Evolutionary conservation across 2,888 invertebrate species (phyloP).

Genomic region (Seira ritae): DNA sequence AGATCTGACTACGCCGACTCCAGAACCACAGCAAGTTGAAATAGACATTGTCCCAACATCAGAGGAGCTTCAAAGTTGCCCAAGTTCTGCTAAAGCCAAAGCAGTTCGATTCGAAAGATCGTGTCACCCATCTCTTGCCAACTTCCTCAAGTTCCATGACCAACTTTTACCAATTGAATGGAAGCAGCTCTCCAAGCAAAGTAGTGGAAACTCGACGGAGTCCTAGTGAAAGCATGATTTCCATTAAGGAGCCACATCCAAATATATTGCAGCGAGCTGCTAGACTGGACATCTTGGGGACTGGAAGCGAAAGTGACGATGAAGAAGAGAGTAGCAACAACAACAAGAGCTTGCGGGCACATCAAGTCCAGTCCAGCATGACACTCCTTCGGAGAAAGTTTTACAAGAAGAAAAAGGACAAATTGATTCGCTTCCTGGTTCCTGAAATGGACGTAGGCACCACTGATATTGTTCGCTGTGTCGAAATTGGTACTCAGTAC

Average conservation of each 20-base stretch:
- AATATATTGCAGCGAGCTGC: background rate
- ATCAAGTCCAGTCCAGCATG: conserved; percentile 46
- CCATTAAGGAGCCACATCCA: background rate
- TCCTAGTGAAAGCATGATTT: conserved; percentile 35
- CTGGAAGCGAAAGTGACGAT: conserved; percentile 46
- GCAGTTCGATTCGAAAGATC: conserved; percentile 31
- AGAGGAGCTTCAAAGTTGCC: background rate
- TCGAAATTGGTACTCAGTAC: background rate
- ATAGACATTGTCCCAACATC: background rate
- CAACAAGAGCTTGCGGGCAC: conserved; percentile 24
- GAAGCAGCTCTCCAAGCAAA: background rate
- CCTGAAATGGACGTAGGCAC: background rate
- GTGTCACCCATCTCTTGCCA: conserved; percentile 33
- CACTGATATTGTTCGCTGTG: background rate
- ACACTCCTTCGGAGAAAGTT: conserved; percentile 39
- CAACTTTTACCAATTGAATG: background rate
- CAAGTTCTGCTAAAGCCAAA: conserved; percentile 1
- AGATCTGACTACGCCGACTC: conserved; percentile 44
- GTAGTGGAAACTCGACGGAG: conserved; percentile 15
- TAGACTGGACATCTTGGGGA: background rate
- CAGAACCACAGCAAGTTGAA: conserved; percentile 35
- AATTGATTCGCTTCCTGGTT: background rate
- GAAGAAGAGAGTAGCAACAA: conserved; percentile 19
- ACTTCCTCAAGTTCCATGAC: conserved; percentile 23
- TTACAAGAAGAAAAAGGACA: conserved; percentile 41